Evolutionary conservation across 1,140 invertebrate genomes (phyloP).

Genomic region (Spodoptera litura): DNA sequence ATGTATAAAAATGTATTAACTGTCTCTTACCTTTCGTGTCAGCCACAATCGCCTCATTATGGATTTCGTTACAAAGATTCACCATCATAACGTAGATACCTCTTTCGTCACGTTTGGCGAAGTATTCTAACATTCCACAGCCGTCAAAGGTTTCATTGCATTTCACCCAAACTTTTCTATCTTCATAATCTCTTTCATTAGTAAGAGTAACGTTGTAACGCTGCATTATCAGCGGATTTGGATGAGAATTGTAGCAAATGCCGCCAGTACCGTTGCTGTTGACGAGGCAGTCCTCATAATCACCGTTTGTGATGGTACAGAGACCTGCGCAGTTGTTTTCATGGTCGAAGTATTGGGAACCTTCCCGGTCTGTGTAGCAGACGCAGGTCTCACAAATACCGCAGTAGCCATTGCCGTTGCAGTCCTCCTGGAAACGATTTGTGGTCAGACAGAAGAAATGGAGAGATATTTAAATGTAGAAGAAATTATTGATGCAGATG

Average conservation of each 20-base stretch:
- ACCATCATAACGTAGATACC: slow-evolving; percentile 65
- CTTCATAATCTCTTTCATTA: slow-evolving; percentile 54
- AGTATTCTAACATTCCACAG: slow-evolving; percentile 63
- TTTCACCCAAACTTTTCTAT: slow-evolving; percentile 68
- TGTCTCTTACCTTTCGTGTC: slow-evolving; percentile 61
- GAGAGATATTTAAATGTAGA: not conserved
- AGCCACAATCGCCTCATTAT: slow-evolving; percentile 49
- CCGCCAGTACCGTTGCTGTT: slow-evolving; percentile 53
- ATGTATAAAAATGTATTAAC: no score
- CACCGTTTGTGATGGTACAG: slow-evolving; percentile 54
- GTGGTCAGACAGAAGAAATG: not conserved
- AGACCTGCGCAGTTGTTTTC: slow-evolving; percentile 71
- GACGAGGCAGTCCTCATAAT: slow-evolving; percentile 64
- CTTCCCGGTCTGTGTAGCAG: slow-evolving; percentile 64
- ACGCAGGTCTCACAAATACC: slow-evolving; percentile 61
- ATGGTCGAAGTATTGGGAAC: slow-evolving; percentile 73
- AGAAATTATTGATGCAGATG: no score
- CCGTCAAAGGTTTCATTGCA: slow-evolving; percentile 65
- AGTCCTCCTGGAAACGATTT: slow-evolving; percentile 59
- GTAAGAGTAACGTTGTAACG: slow-evolving; percentile 58
- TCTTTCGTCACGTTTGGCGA: slow-evolving; percentile 63
- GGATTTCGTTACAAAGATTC: slow-evolving; percentile 53
- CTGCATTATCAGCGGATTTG: slow-evolving; percentile 49
- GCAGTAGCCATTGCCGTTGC: slow-evolving; percentile 74
- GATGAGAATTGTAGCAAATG: slow-evolving; percentile 54